phyloP scores from a whole-genome alignment of 2,888 invertebrate species.

The Leucozona laternaria region DNA sequence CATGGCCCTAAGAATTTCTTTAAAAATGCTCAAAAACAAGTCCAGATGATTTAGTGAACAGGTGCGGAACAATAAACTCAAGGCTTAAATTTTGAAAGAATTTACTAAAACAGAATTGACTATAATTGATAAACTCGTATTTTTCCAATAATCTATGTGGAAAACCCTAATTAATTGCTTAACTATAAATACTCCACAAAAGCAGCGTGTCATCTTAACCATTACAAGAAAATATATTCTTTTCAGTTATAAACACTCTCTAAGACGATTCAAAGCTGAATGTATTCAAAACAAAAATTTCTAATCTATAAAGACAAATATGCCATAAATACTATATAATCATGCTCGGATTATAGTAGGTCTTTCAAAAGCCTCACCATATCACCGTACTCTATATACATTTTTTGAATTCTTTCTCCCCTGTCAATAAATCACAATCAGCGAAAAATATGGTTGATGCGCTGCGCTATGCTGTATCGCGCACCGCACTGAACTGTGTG shows the following conservation, averaged over 20 bases:
- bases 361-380: not conserved
- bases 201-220: not conserved
- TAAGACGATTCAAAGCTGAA: constrained; percentile 29
- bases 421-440: constrained; percentile 72
- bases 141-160: not conserved
- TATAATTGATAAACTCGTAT: not conserved
- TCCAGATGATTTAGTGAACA: not conserved
- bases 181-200: not conserved
- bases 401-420: constrained; percentile 38
- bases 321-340: constrained; percentile 42
- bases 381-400: not conserved
- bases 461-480: not conserved
- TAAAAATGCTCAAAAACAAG: not conserved
- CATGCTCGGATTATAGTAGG: constrained; percentile 16
- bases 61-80: not conserved
- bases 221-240: constrained; percentile 11
- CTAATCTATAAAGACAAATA: constrained; percentile 27
- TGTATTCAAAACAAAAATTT: constrained; percentile 23
- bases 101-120: not conserved
- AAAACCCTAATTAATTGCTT: constrained; percentile 14
- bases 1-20: too few relatives aligned
- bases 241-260: not conserved
- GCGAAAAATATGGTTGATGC: not conserved
- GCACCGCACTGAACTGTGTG: too few relatives aligned
- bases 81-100: not conserved